Percentiles rank a stretch among this genome's conserved stretches.
These are phyloP conservation scores for Drosophila paucipuncta DNA, from an alignment of 2,888 invertebrate genomes.

Conservation along the genomic window DNA sequence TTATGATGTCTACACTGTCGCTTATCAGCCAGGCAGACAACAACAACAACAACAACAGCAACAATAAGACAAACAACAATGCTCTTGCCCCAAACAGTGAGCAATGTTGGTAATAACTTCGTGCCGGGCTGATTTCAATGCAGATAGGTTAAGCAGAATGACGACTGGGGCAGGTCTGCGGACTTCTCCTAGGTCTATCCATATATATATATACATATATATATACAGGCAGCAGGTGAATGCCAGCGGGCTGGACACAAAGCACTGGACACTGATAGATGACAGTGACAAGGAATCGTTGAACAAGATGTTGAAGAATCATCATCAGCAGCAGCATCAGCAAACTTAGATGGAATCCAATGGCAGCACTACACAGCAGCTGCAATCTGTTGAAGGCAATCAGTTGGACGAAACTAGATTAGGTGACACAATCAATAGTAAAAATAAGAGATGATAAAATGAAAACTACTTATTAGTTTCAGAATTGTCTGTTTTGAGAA, in stretches of 20 bases:
- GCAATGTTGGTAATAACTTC: conserved; percentile 50
- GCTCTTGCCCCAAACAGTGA: conserved; percentile 26
- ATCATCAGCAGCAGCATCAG: background rate
- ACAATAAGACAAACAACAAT: background rate
- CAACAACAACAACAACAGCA: conserved; percentile 36
- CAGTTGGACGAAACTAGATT: conserved; percentile 21
- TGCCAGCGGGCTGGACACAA: conserved; percentile 27
- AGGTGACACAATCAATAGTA: conserved; percentile 33
- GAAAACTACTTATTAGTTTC: background rate
- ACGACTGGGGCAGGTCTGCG: conserved; percentile 52
- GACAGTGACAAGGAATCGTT: conserved; percentile 53
- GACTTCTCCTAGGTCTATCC: conserved; percentile 4
- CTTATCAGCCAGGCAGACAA: conserved; percentile 61
- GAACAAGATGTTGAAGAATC: conserved; percentile 12
- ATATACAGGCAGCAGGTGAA: conserved; percentile 42
- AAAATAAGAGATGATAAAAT: background rate
- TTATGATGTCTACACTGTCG: conserved; percentile 78
- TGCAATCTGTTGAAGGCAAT: conserved; percentile 46
- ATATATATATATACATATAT: background rate
- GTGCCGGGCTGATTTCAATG: conserved; percentile 57
- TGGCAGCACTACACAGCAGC: conserved; percentile 33
- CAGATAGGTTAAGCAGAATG: conserved; percentile 59
- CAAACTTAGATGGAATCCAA: conserved; percentile 17
- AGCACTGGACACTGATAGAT: conserved; percentile 57
- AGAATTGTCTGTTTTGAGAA: background rate